Base-by-base conservation (phyloP, 2,113 vertebrate genomes). In the Clupea harengus region DNA sequence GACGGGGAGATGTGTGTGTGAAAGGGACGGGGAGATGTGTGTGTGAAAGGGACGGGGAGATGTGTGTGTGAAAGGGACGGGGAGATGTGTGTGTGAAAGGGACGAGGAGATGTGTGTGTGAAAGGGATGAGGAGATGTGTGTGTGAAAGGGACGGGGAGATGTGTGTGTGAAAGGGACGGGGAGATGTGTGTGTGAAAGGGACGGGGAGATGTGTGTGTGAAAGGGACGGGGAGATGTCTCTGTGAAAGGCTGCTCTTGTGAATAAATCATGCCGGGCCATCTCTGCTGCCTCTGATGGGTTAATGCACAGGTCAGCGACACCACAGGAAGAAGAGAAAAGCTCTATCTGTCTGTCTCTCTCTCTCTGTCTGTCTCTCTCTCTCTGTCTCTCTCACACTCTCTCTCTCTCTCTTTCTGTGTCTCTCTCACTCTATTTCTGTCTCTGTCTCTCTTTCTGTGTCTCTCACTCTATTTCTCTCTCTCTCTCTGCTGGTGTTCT, bases 291-390 rank as follows among this genome's bases (percentile, higher is more conserved):
- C 50, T 54, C 13, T 67, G 9, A 28, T 83, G 81, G 45, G 60
- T 25, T 83, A 22, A 49, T 85, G 54, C 81, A 81, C 83, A 86
- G 78, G 85, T 88, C 54, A 52, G 80, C 45, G 22, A 78, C 52
- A 25, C 3, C 22, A 47, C 54, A 81, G 60, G 60, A 11, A 67
- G n/a, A 25, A 18, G 17, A 54, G 17, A 28, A 84, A 50, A 83
- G 15, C 81, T 81, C 13, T 82, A 32, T 72, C 9, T 50, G 11
- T 91, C 88, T 93, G 91, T 93, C 92, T 90, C 86, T 89, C 84
- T 82, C 84, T 88, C 88, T 88, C 90, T 90, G 91, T 91, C 89
- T 88, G 45, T 81, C 52, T 45, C 28, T 20, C 81, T 82, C 81
- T 46, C 84, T 32, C 45, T 25, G 84, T 32, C 47, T 32, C 50